Evolutionary conservation across 1,140 invertebrate genomes (phyloP).

Genomic region (Pogonomyrmex barbatus): DNA sequence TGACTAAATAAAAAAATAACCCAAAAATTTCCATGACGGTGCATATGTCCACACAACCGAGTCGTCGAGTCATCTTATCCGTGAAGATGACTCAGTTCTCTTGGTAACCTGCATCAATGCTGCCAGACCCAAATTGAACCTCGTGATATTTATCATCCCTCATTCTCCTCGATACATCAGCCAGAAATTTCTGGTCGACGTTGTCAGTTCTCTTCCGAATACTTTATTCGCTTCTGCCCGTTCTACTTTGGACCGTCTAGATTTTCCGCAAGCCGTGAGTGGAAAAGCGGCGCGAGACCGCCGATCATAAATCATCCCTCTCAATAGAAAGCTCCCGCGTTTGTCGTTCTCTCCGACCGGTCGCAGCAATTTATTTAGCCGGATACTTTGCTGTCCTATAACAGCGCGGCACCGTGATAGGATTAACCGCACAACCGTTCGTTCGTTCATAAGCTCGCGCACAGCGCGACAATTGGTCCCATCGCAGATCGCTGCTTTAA

Average conservation of each 20-base stretch:
- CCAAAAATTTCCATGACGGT: background rate
- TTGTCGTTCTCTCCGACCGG: slow-evolving; percentile 24
- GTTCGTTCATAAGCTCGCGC: background rate
- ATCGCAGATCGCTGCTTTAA: slow-evolving; percentile 21
- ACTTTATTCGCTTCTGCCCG: slow-evolving; percentile 36
- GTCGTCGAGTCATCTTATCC: background rate
- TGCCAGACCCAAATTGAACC: slow-evolving; percentile 22
- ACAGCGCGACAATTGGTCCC: slow-evolving; percentile 1
- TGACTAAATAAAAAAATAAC: background rate
- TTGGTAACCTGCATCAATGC: background rate
- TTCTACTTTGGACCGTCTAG: slow-evolving; percentile 14
- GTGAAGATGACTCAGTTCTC: slow-evolving; percentile 2
- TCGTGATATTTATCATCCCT: slow-evolving; percentile 45
- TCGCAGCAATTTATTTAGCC: slow-evolving; percentile 70
- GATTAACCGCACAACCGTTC: slow-evolving; percentile 55
- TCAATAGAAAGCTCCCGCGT: slow-evolving; percentile 63
- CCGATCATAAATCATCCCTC: slow-evolving; percentile 69
- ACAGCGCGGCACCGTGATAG: slow-evolving; percentile 22
- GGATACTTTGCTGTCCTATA: slow-evolving; percentile 55
- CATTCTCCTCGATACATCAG: slow-evolving; percentile 36
- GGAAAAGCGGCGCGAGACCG: slow-evolving; percentile 7
- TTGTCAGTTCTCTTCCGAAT: slow-evolving; percentile 11
- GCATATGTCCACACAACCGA: background rate
- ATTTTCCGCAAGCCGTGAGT: slow-evolving; percentile 51
- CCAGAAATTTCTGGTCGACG: slow-evolving; percentile 16